These are phyloP conservation scores for Elephas maximus DNA, from an alignment of 2,113 vertebrate genomes.

Conservation along the genomic window DNA sequence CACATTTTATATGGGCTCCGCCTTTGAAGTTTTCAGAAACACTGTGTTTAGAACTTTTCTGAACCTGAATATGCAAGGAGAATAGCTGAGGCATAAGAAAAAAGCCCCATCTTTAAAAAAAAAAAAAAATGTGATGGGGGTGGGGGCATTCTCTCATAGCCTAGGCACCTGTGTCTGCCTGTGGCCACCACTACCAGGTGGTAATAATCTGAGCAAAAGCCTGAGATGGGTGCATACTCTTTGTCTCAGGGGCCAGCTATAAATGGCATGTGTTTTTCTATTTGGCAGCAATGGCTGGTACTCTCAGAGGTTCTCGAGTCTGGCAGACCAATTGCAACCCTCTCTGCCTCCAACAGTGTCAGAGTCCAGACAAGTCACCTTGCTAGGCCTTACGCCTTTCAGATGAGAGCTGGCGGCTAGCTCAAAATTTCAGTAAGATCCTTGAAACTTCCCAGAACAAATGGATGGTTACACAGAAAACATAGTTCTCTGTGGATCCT, in stretches of 20 bases:
- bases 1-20: background rate
- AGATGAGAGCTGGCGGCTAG: background rate
- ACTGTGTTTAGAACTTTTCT: background rate
- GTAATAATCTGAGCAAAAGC: background rate
- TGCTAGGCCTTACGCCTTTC: background rate
- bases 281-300: background rate
- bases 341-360: background rate
- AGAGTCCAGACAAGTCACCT: background rate
- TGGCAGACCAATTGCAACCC: background rate
- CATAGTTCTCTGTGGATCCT: background rate
- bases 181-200: background rate
- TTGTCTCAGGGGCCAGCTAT: background rate
- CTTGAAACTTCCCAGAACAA: background rate
- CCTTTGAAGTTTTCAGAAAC: constrained; percentile 31
- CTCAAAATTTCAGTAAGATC: background rate
- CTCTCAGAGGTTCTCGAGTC: background rate
- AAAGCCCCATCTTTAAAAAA: background rate
- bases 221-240: background rate
- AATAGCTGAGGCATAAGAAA: background rate
- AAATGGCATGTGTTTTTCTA: background rate
- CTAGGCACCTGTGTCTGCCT: background rate
- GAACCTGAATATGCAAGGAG: background rate
- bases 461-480: background rate
- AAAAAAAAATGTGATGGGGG: background rate
- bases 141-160: background rate